phyloP scores from a whole-genome alignment of 2,113 vertebrate species.

The Crotalus helleri region DNA sequence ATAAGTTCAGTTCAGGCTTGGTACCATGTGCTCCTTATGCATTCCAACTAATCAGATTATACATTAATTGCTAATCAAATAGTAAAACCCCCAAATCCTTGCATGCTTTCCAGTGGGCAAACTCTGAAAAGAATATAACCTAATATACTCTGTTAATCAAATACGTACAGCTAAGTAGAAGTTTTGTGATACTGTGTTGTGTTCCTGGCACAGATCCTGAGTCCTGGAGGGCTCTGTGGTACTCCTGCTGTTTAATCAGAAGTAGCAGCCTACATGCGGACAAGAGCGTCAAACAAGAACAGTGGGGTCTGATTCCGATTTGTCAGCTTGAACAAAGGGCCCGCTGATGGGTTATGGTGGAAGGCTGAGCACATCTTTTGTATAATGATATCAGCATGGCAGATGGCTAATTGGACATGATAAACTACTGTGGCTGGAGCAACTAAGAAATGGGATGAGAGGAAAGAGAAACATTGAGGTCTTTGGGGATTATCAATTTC shows the following conservation, averaged over 20 bases:
- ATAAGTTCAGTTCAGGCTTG: neutral
- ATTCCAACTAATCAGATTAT: neutral
- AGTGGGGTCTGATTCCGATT: slow-evolving; percentile 68
- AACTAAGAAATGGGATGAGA: slow-evolving; percentile 31
- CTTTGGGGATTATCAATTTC: slow-evolving; percentile 69
- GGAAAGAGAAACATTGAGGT: slow-evolving; percentile 67
- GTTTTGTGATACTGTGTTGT: neutral
- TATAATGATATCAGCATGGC: slow-evolving; percentile 62
- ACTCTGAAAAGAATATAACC: neutral
- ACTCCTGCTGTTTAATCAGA: slow-evolving; percentile 58
- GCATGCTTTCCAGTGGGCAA: accelerated
- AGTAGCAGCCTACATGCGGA: slow-evolving; percentile 57
- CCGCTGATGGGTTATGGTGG: slow-evolving; percentile 48
- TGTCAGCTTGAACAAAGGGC: slow-evolving; percentile 68
- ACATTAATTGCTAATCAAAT: neutral
- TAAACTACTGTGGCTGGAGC: slow-evolving; percentile 70
- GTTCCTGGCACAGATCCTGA: slow-evolving; percentile 40
- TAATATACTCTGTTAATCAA: slow-evolving; percentile 11
- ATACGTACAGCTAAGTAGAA: neutral
- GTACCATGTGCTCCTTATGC: neutral
- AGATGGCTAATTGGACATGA: slow-evolving; percentile 89
- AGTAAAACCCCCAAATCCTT: neutral
- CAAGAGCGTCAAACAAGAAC: slow-evolving; percentile 57
- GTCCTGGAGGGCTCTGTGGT: slow-evolving; percentile 45
- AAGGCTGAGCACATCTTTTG: slow-evolving; percentile 53